Conservation (phyloP, 2,797 vertebrate genomes). For the Xyrichtys novacula region DNA sequence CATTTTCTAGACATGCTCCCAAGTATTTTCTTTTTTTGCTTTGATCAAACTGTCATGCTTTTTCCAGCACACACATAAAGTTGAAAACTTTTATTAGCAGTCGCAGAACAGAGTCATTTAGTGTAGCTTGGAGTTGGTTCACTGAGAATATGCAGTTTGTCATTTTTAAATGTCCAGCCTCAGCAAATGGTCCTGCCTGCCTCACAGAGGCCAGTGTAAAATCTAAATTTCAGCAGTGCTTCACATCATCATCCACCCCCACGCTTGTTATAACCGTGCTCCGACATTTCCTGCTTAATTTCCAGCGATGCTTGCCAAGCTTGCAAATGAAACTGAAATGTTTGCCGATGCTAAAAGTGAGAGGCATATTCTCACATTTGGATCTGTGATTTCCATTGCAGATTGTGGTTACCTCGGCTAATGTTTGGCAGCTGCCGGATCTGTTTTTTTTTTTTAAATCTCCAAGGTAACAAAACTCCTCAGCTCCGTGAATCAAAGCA, state of each 20-base stretch:
- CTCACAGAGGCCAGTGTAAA: conserved; percentile 23
- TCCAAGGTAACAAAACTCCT: conserved; percentile 36
- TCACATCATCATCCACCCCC: conserved; percentile 19
- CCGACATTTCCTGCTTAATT: conserved; percentile 45
- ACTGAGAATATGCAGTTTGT: conserved; percentile 13
- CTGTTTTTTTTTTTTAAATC: conserved; percentile 37
- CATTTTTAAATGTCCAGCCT: conserved; percentile 28
- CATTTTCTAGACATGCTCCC: not conserved
- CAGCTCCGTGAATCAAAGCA: conserved; percentile 31
- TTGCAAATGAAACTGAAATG: conserved; percentile 35
- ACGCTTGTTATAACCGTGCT: conserved; percentile 24
- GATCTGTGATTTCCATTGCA: conserved; percentile 42
- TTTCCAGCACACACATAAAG: no score
- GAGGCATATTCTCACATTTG: conserved; percentile 29
- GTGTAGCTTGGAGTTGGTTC: not conserved
- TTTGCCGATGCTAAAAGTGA: conserved; percentile 26
- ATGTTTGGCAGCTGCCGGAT: conserved; percentile 47
- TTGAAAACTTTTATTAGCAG: not conserved
- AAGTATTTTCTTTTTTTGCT: no score
- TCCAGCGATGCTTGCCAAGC: conserved; percentile 15
- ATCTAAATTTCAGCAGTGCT: conserved; percentile 34
- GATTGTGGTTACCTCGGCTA: conserved; percentile 28
- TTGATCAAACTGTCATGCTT: no score
- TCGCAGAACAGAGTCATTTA: not conserved
- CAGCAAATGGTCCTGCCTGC: conserved; percentile 32